Percentiles rank a stretch among this genome's conserved stretches.
phyloP scores from a whole-genome alignment of 2,888 invertebrate genomes.

The Apotomis capreana region DNA sequence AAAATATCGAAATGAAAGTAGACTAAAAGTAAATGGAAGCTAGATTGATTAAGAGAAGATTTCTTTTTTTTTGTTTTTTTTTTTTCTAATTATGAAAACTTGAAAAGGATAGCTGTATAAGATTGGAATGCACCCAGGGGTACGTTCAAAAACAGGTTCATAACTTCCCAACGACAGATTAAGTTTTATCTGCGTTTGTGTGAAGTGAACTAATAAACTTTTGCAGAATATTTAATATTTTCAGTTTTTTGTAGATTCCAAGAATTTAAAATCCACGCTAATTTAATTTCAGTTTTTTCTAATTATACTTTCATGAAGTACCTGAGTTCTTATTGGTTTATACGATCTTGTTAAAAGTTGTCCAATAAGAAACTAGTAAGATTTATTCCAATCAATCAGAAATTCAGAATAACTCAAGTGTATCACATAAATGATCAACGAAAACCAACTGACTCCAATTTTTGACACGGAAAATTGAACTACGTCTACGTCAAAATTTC shows the following conservation, averaged over 20 bases:
- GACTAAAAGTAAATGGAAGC: no score
- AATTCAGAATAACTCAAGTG: not conserved
- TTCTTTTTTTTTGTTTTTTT: no score
- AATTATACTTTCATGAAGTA: not conserved
- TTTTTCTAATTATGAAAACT: no score
- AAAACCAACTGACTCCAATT: slow-evolving; percentile 51
- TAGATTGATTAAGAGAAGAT: no score
- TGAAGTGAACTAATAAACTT: no score
- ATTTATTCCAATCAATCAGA: not conserved
- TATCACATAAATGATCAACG: slow-evolving; percentile 28
- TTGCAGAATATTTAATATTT: no score
- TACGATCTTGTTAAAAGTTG: not conserved
- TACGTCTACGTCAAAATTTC: slow-evolving; percentile 49
- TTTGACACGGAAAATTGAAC: slow-evolving; percentile 51
- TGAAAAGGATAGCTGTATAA: no score
- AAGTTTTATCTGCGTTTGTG: no score
- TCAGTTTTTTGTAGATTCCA: not conserved
- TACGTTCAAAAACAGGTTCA: no score
- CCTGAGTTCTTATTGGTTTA: slow-evolving; percentile 13
- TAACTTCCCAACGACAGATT: no score
- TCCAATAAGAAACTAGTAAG: slow-evolving; percentile 13
- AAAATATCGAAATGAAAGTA: no score
- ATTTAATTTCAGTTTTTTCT: not conserved
- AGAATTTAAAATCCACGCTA: not conserved
- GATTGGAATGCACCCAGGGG: no score